These are phyloP conservation scores for Ispidina lecontei DNA, from an alignment of 2,797 vertebrate species.

Conservation along the genomic window DNA sequence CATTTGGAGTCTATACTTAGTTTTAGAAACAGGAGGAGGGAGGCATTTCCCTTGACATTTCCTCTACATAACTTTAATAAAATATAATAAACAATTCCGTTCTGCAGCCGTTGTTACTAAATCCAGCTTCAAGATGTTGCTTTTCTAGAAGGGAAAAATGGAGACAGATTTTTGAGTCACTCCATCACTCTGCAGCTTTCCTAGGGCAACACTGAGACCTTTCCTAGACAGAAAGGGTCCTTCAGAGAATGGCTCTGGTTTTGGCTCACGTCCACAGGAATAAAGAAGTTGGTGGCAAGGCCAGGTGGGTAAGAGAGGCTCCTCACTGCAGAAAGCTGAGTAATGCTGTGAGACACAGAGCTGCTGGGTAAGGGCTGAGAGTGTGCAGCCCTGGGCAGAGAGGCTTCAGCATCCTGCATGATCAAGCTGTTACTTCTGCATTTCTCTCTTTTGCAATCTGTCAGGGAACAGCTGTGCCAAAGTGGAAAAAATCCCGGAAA, in stretches of 20 bases:
- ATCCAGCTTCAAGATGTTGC: neutral
- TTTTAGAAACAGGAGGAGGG: neutral
- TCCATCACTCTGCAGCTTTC: neutral
- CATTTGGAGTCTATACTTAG: neutral
- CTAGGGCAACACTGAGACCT: neutral
- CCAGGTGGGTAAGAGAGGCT: slow-evolving; percentile 9
- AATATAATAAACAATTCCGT: neutral
- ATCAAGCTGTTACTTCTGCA: slow-evolving; percentile 29
- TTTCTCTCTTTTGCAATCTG: slow-evolving; percentile 50
- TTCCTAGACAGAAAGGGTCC: slow-evolving; percentile 16
- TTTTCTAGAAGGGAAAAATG: neutral
- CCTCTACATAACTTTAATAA: slow-evolving; percentile 15
- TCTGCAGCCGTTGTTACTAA: neutral
- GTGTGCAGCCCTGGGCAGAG: neutral
- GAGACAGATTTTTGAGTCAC: neutral
- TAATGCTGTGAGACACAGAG: neutral
- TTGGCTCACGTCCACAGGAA: slow-evolving; percentile 2
- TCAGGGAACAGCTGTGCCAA: slow-evolving; percentile 30
- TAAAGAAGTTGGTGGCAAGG: neutral
- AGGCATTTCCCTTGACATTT: slow-evolving; percentile 31
- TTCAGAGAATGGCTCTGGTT: neutral
- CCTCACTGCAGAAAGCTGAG: neutral
- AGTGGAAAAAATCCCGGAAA: slow-evolving; percentile 49
- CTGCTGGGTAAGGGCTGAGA: neutral
- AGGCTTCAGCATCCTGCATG: neutral